Percentiles rank a stretch among this genome's conserved stretches.
phyloP scores from a whole-genome alignment of 2,113 vertebrate genomes.

The Morone saxatilis region DNA sequence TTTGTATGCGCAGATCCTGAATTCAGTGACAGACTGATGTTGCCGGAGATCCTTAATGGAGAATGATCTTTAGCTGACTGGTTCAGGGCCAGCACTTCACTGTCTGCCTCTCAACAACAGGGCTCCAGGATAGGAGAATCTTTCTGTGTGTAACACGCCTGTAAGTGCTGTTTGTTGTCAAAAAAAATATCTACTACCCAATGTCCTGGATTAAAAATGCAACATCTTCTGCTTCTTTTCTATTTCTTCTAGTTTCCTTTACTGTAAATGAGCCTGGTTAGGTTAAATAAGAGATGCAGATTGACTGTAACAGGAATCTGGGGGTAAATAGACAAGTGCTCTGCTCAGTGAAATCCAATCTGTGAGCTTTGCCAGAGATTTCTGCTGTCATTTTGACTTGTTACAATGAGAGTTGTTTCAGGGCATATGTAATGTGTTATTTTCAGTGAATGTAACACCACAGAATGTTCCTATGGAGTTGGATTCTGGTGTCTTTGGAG shows the following conservation, averaged over 20 bases:
- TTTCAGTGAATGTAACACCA: not conserved
- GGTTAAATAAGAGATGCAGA: slow-evolving; percentile 74
- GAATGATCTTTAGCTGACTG: slow-evolving; percentile 62
- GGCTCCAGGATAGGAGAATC: slow-evolving; percentile 62
- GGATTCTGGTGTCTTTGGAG: not conserved
- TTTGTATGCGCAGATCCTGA: slow-evolving; percentile 42
- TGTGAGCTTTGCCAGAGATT: slow-evolving; percentile 41
- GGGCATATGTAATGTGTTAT: slow-evolving; percentile 42
- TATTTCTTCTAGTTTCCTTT: slow-evolving; percentile 47
- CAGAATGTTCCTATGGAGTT: slow-evolving; percentile 6
- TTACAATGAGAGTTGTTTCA: slow-evolving; percentile 47
- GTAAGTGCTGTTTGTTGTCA: slow-evolving; percentile 83
- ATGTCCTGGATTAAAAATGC: slow-evolving; percentile 80
- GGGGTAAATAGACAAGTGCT: slow-evolving; percentile 64
- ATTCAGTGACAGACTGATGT: slow-evolving; percentile 51
- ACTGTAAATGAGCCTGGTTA: slow-evolving; percentile 73
- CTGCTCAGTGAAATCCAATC: slow-evolving; percentile 35
- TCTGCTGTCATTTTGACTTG: slow-evolving; percentile 51
- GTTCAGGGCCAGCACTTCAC: slow-evolving; percentile 65
- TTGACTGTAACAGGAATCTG: slow-evolving; percentile 60
- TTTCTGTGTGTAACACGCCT: slow-evolving; percentile 65
- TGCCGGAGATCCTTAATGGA: slow-evolving; percentile 59
- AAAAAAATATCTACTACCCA: slow-evolving; percentile 64
- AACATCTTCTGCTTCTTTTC: slow-evolving; percentile 60
- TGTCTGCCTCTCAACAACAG: slow-evolving; percentile 61